Percentiles rank a stretch among this genome's conserved stretches.
phyloP scores from a whole-genome alignment of 2,888 invertebrate genomes.

The Mechanitis mazaeus region DNA sequence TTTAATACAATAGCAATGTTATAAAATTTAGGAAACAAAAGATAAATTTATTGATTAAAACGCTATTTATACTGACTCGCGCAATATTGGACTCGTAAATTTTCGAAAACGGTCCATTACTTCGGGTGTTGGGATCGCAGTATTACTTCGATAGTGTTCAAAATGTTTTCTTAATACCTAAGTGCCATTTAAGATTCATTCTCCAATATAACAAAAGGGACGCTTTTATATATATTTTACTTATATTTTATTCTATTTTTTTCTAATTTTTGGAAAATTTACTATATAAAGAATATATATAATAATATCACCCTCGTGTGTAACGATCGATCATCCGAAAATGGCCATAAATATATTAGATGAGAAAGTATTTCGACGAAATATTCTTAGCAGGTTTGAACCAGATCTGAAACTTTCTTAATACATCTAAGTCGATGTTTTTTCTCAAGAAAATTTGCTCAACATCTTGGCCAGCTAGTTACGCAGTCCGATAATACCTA shows the following conservation, averaged over 20 bases:
- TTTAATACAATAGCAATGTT: too few relatives aligned
- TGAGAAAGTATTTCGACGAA: constrained; percentile 46
- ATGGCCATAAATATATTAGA: constrained; percentile 38
- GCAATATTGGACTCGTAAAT: constrained; percentile 1
- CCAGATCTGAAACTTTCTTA: constrained; percentile 51
- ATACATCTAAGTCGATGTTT: constrained; percentile 30
- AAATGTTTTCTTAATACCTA: neutral
- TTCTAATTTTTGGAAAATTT: neutral
- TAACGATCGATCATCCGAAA: constrained; percentile 42
- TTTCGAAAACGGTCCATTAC: constrained; percentile 4
- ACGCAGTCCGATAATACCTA: neutral
- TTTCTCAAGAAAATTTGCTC: constrained; percentile 22
- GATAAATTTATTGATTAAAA: neutral
- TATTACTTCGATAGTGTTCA: neutral
- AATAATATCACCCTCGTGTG: constrained; percentile 30
- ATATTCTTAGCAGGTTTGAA: constrained; percentile 38
- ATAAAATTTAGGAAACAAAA: too few relatives aligned
- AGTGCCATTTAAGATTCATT: too few relatives aligned
- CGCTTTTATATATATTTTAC: too few relatives aligned
- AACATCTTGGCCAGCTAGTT: constrained; percentile 20
- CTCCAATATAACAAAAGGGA: too few relatives aligned
- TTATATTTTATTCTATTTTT: too few relatives aligned
- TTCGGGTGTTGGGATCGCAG: neutral
- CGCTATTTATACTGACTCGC: neutral
- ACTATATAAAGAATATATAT: constrained; percentile 26